Percentiles rank a stretch among this genome's conserved stretches.
phyloP scores from a whole-genome alignment of 2,113 vertebrate genomes.

The Podarcis raffonei region DNA sequence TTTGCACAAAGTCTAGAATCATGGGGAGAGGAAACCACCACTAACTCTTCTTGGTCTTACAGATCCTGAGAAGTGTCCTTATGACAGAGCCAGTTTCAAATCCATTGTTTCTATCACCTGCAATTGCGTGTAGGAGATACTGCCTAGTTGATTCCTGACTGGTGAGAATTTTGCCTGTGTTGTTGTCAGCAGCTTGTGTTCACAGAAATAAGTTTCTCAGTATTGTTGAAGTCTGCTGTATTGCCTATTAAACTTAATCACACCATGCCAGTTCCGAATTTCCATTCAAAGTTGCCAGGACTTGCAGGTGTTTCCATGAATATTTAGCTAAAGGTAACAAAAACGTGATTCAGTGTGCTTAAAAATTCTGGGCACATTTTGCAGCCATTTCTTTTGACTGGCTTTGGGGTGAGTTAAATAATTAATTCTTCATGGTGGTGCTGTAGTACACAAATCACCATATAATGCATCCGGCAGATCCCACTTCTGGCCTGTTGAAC shows the following conservation, averaged over 20 bases:
- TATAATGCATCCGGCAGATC: neutral
- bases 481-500: constrained; percentile 3
- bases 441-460: neutral
- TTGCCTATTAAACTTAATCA: constrained; percentile 4
- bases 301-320: constrained; percentile 47
- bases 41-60: neutral
- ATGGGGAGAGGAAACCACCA: neutral
- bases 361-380: constrained; percentile 20
- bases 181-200: neutral
- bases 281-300: constrained; percentile 20
- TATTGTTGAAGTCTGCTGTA: neutral
- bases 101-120: neutral
- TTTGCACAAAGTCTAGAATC: neutral
- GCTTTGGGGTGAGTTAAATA: neutral
- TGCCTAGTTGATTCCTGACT: neutral
- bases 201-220: neutral
- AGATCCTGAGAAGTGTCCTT: neutral
- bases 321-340: constrained; percentile 47
- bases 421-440: neutral
- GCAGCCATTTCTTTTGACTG: constrained; percentile 7
- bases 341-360: constrained; percentile 38
- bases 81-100: neutral
- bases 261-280: constrained; percentile 28
- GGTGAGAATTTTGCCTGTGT: neutral
- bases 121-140: neutral